Conservation (phyloP, 2,888 invertebrate species). For the Caenorhabditis sulstoni region DNA sequence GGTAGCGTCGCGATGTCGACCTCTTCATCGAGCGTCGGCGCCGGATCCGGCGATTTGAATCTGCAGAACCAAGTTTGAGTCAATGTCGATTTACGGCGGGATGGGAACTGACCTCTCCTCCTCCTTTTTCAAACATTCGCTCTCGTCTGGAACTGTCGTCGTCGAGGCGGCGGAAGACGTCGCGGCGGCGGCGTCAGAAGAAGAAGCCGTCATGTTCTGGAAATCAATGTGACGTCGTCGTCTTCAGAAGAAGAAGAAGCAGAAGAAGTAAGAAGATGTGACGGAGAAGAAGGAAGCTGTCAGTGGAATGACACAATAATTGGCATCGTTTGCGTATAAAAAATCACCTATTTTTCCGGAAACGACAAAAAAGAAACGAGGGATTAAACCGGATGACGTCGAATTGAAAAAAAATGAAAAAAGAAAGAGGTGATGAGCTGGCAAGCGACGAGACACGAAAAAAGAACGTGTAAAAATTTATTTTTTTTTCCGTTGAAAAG, state of each 20-base stretch:
- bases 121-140: conserved; percentile 59
- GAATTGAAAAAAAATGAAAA: too few species aligned
- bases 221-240: background rate
- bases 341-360: too few species aligned
- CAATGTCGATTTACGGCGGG: too few species aligned
- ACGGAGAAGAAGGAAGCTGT: too few species aligned
- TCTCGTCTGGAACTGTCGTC: conserved; percentile 44
- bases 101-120: too few species aligned
- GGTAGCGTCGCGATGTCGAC: conserved; percentile 63
- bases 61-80: too few species aligned
- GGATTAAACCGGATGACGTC: too few species aligned
- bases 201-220: conserved; percentile 20
- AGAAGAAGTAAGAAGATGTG: background rate
- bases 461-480: too few species aligned
- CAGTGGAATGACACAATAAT: conserved; percentile 37
- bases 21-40: conserved; percentile 63
- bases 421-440: too few species aligned
- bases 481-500: too few species aligned
- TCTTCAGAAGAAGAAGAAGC: conserved; percentile 1
- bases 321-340: conserved; percentile 17
- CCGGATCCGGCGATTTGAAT: conserved; percentile 67
- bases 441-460: too few species aligned
- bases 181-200: conserved; percentile 15
- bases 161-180: conserved; percentile 27
- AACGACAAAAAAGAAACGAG: too few species aligned